Evolutionary conservation across 2,888 invertebrate species (phyloP), one percentile per base, ranked within the genome.

Genomic region (Malacosoma neustria): DNA sequence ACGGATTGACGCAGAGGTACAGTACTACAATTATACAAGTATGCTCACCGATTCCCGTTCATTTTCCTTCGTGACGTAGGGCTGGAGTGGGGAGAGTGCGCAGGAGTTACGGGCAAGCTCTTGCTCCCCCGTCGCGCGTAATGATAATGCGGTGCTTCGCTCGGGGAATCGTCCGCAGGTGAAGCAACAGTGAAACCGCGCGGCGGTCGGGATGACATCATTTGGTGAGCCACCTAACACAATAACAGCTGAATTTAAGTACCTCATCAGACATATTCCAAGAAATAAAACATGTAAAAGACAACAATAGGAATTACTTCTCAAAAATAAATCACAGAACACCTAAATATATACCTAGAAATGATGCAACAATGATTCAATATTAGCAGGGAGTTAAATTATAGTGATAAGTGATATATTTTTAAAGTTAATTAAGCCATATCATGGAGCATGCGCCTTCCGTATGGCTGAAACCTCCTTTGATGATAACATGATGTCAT

Each of bases 81-180:
- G 33, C 90, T 90, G 13, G 74, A 65, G 11, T 70, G 74, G 0
- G 92, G 92, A 9, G 92, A 89, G 38, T 88, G 75, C 2, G 89
- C 66, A 0, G 93, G 93, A 1, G 92, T 90, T 0, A 89, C 88
- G 0, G 93, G 93, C 42, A 93, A 71, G 12, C 92, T 93, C 71
- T 86, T 89, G 64, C 92, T 93, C 43, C 90, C 92, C 42, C 92
- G 87, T 1, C 91, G 77, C 38, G 73, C 58, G 43, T 53, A 43
- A 48, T 70, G 49, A 67, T 73, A 81, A 30, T 54, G 56, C 11
- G 58, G 51, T n/a, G 57, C 41, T 29, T 64, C 55, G 7, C 67
- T 59, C 12, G 54, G 55, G 12, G 57, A 56, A 44, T 70, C 66
- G 1, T 74, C 76, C 4, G 54, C 49, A 1, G 79, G 77, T 2